Evolutionary conservation across 1,140 invertebrate species (phyloP), one percentile per base, ranked within the genome.

Genomic region (Eueides isabella): DNA sequence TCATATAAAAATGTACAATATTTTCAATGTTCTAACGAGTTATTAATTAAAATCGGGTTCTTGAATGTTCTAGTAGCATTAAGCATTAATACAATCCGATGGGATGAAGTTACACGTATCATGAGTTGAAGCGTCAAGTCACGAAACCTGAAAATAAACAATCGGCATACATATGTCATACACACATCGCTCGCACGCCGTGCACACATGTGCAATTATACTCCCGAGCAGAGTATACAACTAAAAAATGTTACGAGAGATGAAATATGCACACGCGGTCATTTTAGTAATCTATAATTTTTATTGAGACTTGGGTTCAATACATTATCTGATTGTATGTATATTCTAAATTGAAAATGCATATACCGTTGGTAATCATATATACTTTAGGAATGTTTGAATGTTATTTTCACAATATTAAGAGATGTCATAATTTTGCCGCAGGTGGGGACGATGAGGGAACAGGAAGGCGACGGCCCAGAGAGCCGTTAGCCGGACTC

Each of bases 361-460:
- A 44, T 2, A 44, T 44, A 6, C 5, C n/a, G 0, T 19, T 19
- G 41, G 41, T 44, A 44, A 44, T 7, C 41, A 44, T 44, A 55
- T 23, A 55, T 55, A 55, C 9, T 26, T 26, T 4, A 55, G 48
- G 9, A 26, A 55, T 55, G 4, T n/a, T 26, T 55, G 7, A 6
- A 44, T 44, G 16, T 5, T n/a, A 44, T 44, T 44, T 5, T 19
- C n/a, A 19, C 19, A 14, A 55, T 61, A 69, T 61, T 77, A 67
- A 77, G 44, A 35, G 38, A 7, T 28, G 26, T 35, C 26, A 26
- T 78, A 71, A 1, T 70, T 74, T 85, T 87, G 78, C 83, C 87
- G 67, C 90, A 94, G 93, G 92, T 92, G 94, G 93, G 89, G 93
- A 94, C 94, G 94, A 95, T 94, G 94, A 94, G 93, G 94, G 94